phyloP scores from a whole-genome alignment of 2,113 vertebrate species.

The Myodes glareolus region DNA sequence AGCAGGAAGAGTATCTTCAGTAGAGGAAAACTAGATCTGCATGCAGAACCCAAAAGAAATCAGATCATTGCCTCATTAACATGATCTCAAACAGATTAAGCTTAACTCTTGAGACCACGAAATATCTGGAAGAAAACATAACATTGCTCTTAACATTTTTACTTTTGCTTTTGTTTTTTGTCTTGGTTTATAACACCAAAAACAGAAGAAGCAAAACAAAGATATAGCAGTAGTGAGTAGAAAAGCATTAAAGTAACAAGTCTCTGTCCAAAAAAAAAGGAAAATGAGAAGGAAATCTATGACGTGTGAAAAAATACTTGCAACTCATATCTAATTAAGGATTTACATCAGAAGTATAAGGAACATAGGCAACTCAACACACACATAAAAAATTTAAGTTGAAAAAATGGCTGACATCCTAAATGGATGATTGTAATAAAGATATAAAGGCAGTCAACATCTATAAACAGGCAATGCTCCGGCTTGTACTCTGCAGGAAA shows the following conservation, averaged over 20 bases:
- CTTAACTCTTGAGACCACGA: not conserved
- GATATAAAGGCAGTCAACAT: not conserved
- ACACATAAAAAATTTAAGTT: not conserved
- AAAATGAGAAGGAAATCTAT: not conserved
- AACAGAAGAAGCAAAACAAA: not conserved
- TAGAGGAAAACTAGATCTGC: not conserved
- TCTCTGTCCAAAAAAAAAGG: not conserved
- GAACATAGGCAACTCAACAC: not conserved
- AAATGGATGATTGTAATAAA: not conserved
- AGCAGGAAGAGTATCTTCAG: not conserved
- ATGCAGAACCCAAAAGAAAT: not conserved
- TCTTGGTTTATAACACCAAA: not conserved
- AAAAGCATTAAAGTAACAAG: not conserved
- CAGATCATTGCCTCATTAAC: not conserved
- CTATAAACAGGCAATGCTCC: not conserved
- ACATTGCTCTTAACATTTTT: not conserved
- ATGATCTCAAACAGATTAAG: not conserved
- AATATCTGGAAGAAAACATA: not conserved
- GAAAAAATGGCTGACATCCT: not conserved
- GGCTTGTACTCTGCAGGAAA: not conserved
- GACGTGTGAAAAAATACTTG: not conserved
- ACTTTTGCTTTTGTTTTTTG: not conserved
- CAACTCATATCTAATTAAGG: not conserved
- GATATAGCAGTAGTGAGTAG: not conserved
- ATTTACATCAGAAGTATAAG: not conserved